Evolutionary conservation across 1,140 invertebrate genomes (phyloP).

Genomic region (Aphis craccivora): DNA sequence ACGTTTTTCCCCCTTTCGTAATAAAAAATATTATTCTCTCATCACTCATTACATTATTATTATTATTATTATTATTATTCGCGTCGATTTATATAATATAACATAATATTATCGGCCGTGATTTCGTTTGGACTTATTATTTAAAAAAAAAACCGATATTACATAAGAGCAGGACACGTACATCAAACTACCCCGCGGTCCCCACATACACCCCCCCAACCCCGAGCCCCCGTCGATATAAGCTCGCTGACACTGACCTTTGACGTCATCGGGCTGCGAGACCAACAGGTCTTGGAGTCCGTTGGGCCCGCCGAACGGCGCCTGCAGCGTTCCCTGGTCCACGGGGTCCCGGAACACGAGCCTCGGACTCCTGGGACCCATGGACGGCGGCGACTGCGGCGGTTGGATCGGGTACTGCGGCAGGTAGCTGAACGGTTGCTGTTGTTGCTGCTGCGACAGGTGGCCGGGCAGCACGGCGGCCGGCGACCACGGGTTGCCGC

Average conservation of each 20-base stretch:
- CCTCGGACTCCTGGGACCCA: conserved; percentile 67
- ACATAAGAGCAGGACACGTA: not conserved
- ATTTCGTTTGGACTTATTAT: too few species aligned
- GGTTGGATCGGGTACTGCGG: not conserved
- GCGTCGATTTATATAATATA: not conserved
- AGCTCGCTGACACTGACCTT: conserved; percentile 58
- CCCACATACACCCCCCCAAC: too few species aligned
- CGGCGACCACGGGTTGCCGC: conserved; percentile 25
- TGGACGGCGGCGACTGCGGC: conserved; percentile 63
- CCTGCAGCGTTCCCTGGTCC: conserved; percentile 61
- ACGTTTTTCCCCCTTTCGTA: not conserved
- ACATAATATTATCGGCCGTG: too few species aligned
- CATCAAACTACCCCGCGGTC: not conserved
- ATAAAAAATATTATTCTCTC: not conserved
- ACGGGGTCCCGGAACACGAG: conserved; percentile 67
- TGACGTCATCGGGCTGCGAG: conserved; percentile 58
- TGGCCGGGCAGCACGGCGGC: conserved; percentile 16
- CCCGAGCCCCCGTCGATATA: not conserved
- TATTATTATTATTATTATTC: not conserved
- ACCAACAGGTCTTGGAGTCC: conserved; percentile 60
- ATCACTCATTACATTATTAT: not conserved
- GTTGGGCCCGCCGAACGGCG: conserved; percentile 59
- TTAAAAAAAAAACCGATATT: not conserved
- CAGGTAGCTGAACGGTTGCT: conserved; percentile 16
- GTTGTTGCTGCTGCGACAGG: not conserved